phyloP scores from a whole-genome alignment of 2,797 vertebrate genomes.

The Pampus argenteus region DNA sequence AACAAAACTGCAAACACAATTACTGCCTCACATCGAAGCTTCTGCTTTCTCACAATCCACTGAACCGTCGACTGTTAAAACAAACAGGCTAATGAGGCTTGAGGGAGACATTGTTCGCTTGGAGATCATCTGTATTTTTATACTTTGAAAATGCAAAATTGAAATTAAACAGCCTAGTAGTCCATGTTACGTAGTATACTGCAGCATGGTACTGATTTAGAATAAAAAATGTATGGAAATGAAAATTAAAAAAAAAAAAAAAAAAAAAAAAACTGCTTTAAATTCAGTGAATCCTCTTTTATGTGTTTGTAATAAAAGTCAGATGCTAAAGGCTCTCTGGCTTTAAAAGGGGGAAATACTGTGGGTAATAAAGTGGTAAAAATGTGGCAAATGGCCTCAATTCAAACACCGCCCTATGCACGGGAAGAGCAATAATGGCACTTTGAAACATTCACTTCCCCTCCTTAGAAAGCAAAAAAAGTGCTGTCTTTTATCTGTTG shows the following conservation, averaged over 20 bases:
- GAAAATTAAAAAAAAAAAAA: not conserved
- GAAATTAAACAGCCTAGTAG: not conserved
- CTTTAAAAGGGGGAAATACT: constrained; percentile 9
- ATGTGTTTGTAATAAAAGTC: not conserved
- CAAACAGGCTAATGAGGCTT: constrained; percentile 36
- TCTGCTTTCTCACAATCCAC: not conserved
- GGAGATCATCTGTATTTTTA: not conserved
- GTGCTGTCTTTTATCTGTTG: constrained; percentile 27
- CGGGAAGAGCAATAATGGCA: constrained; percentile 27
- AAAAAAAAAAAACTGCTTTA: not conserved
- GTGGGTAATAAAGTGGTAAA: not conserved
- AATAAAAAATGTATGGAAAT: not conserved
- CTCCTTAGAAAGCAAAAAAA: constrained; percentile 20
- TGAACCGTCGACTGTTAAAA: constrained; percentile 21
- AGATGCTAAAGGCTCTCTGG: not conserved
- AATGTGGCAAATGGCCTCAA: constrained; percentile 25
- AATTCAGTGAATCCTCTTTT: not conserved
- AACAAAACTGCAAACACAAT: constrained; percentile 18
- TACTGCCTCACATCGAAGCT: constrained; percentile 15
- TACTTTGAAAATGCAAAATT: constrained; percentile 8
- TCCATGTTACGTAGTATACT: not conserved
- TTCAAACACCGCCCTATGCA: not conserved
- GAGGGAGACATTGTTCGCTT: constrained; percentile 4
- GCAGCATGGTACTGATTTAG: not conserved
- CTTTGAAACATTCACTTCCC: constrained; percentile 16